Evolutionary conservation across 2,888 invertebrate genomes (phyloP), one percentile per base, ranked within the genome.

Genomic region (Cerastis leucographa): DNA sequence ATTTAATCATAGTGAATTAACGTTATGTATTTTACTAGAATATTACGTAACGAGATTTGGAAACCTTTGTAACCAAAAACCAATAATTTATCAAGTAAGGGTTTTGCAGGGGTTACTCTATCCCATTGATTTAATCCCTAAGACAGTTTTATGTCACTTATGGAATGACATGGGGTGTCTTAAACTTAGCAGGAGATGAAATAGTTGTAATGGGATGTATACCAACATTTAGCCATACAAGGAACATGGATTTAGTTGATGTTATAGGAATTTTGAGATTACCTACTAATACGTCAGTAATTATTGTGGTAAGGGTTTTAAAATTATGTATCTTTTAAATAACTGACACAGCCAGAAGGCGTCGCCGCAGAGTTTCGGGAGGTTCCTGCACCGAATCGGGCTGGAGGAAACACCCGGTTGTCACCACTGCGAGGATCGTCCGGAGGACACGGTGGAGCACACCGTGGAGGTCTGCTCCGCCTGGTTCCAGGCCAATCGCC

Each of bases 151-250:
- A 42, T 44, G 67, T 51, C 61, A 44, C n/a, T 7, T 35, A 51
- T 51, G 29, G n/a, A 29, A 17, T 67, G 76, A 76, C n/a, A 25
- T 4, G 42, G 67, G 61, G 42, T 29, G n/a, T 66, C 42, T 35
- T 75, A 51, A 25, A 49, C 29, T 61, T 25, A 59, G 29, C 11
- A 61, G n/a, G 17, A n/a, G 40, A 14, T 29, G 29, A 49, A 29
- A 44, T 44, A 17, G 17, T 44, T 35, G 5, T n/a, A 51, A 54
- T 40, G 22, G 22, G 2, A 42, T 71, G 5, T 22, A 61, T 19
- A 62, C 1, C 42, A 68, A 40, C 19, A 46, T n/a, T 35, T n/a
- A 17, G 22, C 1, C 25, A 17, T 40, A 54, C n/a, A 7, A 25
- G 7, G 11, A 40, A n/a, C 17, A n/a, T 35, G n/a, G 9, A n/a